These are phyloP conservation scores for Epinephelus cyanopodus DNA, from an alignment of 2,113 vertebrate species.

Conservation along the genomic window DNA sequence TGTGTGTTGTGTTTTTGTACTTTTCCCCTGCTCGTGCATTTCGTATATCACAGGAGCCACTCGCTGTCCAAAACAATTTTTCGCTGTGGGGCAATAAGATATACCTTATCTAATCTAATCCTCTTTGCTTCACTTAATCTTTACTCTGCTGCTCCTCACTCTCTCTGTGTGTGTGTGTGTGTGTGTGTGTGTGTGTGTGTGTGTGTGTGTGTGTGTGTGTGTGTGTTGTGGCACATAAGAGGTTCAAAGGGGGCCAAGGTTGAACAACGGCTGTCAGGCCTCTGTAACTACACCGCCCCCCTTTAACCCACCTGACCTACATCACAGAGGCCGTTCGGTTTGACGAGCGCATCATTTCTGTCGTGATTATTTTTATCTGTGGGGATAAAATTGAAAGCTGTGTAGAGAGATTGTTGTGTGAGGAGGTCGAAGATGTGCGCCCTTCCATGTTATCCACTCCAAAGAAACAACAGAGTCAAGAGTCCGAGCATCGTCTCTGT, in stretches of 20 bases:
- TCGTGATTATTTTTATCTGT: not conserved
- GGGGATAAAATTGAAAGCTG: not conserved
- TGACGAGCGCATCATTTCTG: not conserved
- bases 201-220: not conserved
- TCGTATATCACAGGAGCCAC: not conserved
- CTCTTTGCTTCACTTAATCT: not conserved
- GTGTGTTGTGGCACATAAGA: not conserved
- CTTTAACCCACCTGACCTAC: not conserved
- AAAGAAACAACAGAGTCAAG: not conserved
- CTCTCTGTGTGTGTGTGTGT: no score
- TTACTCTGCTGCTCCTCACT: not conserved
- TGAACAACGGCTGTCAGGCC: not conserved
- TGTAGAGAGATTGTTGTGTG: not conserved
- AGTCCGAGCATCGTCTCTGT: not conserved
- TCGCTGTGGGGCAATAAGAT: not conserved
- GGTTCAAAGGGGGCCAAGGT: not conserved
- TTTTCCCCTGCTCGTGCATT: not conserved
- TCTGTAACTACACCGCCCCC: not conserved
- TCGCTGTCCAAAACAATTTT: not conserved
- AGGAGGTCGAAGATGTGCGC: not conserved
- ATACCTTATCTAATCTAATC: constrained; percentile 10
- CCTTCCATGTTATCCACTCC: not conserved
- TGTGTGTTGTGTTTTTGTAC: not conserved
- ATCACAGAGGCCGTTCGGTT: not conserved
- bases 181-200: no score